Conservation (phyloP, 1,140 invertebrate genomes). For the Penaeus chinensis region DNA sequence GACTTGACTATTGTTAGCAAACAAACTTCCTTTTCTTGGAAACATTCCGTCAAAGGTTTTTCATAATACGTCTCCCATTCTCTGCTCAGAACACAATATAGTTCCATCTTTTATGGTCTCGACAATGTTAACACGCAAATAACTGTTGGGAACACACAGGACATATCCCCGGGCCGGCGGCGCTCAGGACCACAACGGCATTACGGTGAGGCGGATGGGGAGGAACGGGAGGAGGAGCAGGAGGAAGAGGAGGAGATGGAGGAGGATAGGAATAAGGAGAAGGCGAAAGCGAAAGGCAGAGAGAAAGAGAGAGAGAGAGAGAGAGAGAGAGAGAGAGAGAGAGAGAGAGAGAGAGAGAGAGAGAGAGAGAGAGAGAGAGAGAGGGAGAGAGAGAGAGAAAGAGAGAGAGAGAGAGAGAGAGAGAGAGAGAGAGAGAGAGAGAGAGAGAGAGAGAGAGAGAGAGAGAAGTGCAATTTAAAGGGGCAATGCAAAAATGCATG, state of each 20-base stretch:
- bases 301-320: background rate
- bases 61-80: constrained; percentile 36
- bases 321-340: no score
- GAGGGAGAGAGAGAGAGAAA: background rate
- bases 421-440: background rate
- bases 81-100: constrained; percentile 47
- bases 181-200: no score
- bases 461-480: background rate
- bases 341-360: background rate
- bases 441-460: constrained; percentile 6
- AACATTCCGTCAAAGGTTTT: constrained; percentile 46
- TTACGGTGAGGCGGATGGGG: background rate
- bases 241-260: background rate
- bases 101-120: constrained; percentile 42
- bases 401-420: no score
- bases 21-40: constrained; percentile 50
- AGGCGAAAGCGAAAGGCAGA: background rate
- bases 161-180: no score
- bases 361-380: constrained; percentile 2
- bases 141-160: constrained; percentile 43
- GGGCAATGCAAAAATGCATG: background rate
- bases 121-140: constrained; percentile 57
- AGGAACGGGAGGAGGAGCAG: background rate
- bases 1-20: constrained; percentile 40
- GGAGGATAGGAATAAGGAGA: no score